These are phyloP conservation scores for Notolepis coatsorum DNA, from an alignment of 2,797 vertebrate species.

Conservation along the genomic window DNA sequence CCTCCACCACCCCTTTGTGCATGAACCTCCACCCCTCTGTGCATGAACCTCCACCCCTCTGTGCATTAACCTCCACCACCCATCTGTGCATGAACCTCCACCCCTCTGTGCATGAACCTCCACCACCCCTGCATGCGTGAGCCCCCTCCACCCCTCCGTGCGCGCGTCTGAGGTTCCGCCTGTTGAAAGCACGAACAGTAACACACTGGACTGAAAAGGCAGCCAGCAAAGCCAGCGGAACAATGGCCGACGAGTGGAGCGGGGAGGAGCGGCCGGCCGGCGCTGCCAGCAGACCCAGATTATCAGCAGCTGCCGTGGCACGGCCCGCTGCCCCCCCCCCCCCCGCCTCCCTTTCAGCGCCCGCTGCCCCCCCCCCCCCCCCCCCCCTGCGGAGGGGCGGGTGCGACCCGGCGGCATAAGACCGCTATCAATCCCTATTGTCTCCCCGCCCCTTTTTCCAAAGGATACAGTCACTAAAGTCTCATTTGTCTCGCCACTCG, in stretches of 20 bases:
- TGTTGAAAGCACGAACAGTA: conserved; percentile 8
- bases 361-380: background rate
- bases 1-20: too few relatives aligned
- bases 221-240: background rate
- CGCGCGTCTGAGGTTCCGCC: background rate
- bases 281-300: conserved; percentile 33
- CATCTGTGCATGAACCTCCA: too few relatives aligned
- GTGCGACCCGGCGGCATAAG: conserved; percentile 11
- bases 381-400: background rate
- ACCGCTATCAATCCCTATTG: conserved; percentile 38
- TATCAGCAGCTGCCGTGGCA: conserved; percentile 47
- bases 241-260: conserved; percentile 18
- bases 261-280: conserved; percentile 17
- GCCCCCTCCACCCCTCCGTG: background rate
- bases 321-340: background rate
- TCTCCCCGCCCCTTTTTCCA: conserved; percentile 1
- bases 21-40: too few relatives aligned
- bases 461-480: conserved; percentile 53
- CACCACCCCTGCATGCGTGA: too few relatives aligned
- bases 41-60: too few relatives aligned
- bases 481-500: conserved; percentile 49
- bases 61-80: too few relatives aligned
- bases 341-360: background rate
- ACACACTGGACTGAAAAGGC: conserved; percentile 41
- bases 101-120: too few relatives aligned